Base-by-base conservation (phyloP, 1,140 invertebrate genomes). In the Solen grandis region DNA sequence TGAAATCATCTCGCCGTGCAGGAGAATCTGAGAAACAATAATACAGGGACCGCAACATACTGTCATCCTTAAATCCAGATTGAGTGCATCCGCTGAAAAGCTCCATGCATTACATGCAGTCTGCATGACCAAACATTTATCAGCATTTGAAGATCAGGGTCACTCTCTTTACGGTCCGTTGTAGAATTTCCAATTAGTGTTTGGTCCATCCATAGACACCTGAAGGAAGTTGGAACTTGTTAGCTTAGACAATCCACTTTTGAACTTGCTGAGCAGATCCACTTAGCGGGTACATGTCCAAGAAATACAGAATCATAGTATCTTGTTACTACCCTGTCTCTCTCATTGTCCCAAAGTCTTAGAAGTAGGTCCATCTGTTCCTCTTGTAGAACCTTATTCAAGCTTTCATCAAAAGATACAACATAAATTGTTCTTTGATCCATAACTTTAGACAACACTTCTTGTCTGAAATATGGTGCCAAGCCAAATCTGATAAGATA, bases 1-100 rank as follows among this genome's bases (percentile, higher is more conserved):
- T 52, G 95, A 95, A 57, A 94, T 90, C 84, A 84, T 94, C 93
- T 0, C 93, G 94, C 89, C 92, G 93, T n/a, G 91, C 69, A 75
- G 93, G 92, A 19, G 93, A 92, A 69, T 93, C 92, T 74, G 89
- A 59, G 55, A 72, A 72, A 29, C 77, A 57, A 25, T 74, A 50
- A 33, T 68, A 72, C 38, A 81, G 25, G 50, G 50, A 59, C 19
- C 60, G 35, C 16, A 81, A 36, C 5, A 81, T 29, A 66, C 29
- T 35, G 19, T 75, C 70, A 76, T 57, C 36, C 35, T 69, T 69
- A 70, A 81, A 46, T 33, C 79, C 52, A 46, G 29, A 27, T 33
- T 54, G 29, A 54, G 59, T 25, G 50, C 41, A 10, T 54, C 79
- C 25, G 27, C 59, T 81, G 65, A 27, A 81, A 66, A 16, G 79